Evolutionary conservation across 2,797 vertebrate species (phyloP).

Genomic region (Mycteria americana): DNA sequence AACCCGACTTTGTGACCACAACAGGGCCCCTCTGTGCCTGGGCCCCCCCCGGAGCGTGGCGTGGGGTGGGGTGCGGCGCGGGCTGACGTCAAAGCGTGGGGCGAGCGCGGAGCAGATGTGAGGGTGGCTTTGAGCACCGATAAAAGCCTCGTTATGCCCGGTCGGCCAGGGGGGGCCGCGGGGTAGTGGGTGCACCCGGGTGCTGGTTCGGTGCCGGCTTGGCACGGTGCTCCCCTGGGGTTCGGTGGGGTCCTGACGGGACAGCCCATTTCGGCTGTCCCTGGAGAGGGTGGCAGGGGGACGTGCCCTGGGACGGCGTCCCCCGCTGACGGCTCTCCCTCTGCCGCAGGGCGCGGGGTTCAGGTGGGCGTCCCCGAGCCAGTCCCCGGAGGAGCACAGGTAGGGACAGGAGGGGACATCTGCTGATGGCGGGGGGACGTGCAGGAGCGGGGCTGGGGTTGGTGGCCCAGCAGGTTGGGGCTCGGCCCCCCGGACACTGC

Average conservation of each 20-base stretch:
- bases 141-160: slow-evolving; percentile 15
- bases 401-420: slow-evolving; percentile 48
- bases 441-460: not conserved
- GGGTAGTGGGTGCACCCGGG: not conserved
- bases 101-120: not conserved
- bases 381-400: slow-evolving; percentile 87
- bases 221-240: not conserved
- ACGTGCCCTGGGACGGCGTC: not conserved
- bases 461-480: not conserved
- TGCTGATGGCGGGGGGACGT: too few species aligned
- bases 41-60: not conserved
- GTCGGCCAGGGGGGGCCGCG: fast-evolving
- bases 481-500: fast-evolving
- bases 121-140: slow-evolving; percentile 8
- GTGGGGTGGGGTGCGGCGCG: not conserved
- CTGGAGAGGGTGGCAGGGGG: not conserved
- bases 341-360: slow-evolving; percentile 75
- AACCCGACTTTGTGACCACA: slow-evolving; percentile 5
- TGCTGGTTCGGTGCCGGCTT: not conserved
- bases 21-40: slow-evolving; percentile 31
- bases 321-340: not conserved
- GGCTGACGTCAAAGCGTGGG: slow-evolving; percentile 43
- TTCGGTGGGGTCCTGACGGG: not conserved
- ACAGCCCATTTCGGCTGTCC: fast-evolving
- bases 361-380: slow-evolving; percentile 84